phyloP scores from a whole-genome alignment of 2,888 invertebrate genomes.

The Hyles lineata region DNA sequence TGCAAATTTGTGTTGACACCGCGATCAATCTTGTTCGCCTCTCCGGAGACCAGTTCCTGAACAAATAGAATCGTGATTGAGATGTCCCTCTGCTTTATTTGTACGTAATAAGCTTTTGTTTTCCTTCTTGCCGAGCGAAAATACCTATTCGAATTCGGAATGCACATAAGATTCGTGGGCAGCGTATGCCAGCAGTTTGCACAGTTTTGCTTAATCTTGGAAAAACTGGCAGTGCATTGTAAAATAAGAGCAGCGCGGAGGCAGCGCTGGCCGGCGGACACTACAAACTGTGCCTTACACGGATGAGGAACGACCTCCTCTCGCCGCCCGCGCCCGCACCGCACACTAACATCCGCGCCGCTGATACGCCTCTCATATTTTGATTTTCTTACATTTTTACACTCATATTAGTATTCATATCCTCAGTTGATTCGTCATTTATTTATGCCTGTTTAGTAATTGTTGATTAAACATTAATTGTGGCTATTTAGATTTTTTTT shows the following conservation, averaged over 20 bases:
- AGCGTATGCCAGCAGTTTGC: conserved; percentile 68
- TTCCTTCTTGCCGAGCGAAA: conserved; percentile 58
- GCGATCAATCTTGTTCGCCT: conserved; percentile 83
- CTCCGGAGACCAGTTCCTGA: conserved; percentile 77
- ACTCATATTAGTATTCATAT: conserved; percentile 33
- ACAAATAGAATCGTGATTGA: conserved; percentile 81
- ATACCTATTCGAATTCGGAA: conserved; percentile 53
- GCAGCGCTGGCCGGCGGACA: conserved; percentile 53
- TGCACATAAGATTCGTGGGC: conserved; percentile 66
- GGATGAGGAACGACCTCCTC: conserved; percentile 66
- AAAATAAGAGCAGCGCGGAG: conserved; percentile 60
- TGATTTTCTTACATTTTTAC: conserved; percentile 33
- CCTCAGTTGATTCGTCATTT: background rate
- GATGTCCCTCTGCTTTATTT: conserved; percentile 70
- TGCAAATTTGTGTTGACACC: conserved; percentile 85
- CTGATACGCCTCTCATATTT: conserved; percentile 36
- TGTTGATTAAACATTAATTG: background rate
- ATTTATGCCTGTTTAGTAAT: background rate
- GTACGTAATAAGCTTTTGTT: conserved; percentile 66
- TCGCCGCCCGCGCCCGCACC: conserved; percentile 41
- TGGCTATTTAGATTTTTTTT: too few species aligned
- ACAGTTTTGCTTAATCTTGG: conserved; percentile 76
- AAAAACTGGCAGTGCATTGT: conserved; percentile 72
- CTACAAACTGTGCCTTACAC: conserved; percentile 73
- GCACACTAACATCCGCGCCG: conserved; percentile 50